Evolutionary conservation across 2,113 vertebrate genomes (phyloP), one percentile per base, ranked within the genome.

Genomic region (Poeciliopsis prolifica): DNA sequence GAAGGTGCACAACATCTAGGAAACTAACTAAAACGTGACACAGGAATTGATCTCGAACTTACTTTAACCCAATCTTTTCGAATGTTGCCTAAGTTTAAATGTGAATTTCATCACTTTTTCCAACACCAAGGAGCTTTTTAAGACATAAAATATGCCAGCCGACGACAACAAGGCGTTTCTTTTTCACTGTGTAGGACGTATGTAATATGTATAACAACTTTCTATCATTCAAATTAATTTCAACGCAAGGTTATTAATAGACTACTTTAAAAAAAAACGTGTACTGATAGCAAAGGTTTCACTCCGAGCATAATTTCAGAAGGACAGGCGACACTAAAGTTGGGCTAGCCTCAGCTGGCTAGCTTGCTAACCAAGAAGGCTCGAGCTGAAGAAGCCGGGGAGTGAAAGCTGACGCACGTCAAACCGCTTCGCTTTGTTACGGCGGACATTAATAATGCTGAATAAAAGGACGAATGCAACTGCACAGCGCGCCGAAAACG

Each of bases 301-400:
- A 72, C 1, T 4, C 7, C 28, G 35, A 1, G 15, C n/a, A 3
- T 58, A 0, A 54, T 31, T 1, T 15, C 5, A 61, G 35, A 3
- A 31, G 31, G 71, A 22, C 6, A 28, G 69, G 42, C n/a, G 17
- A 62, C 35, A 81, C 30, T 31, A 31, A 68, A 65, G 76, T 75
- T 33, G 24, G 8, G 70, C 13, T 87, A 87, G 86, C 82, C 65
- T 74, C 62, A 31, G 79, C 72, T 85, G 89, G 87, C 88, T 87
- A 77, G 72, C 77, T n/a, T 65, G 89, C 87, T 91, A 90, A 78
- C 35, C 71, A 75, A 15, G 68, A 54, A 67, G 67, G 73, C 63
- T 70, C 72, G 11, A 40, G 61, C 33, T 78, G 68, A 72, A 75
- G 61, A 82, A 74, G 72, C 70, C 86, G 68, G 73, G 63, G 29